Evolutionary conservation across 2,113 vertebrate species (phyloP), one percentile per base, ranked within the genome.

Genomic region (Microcebus ravelobensis): DNA sequence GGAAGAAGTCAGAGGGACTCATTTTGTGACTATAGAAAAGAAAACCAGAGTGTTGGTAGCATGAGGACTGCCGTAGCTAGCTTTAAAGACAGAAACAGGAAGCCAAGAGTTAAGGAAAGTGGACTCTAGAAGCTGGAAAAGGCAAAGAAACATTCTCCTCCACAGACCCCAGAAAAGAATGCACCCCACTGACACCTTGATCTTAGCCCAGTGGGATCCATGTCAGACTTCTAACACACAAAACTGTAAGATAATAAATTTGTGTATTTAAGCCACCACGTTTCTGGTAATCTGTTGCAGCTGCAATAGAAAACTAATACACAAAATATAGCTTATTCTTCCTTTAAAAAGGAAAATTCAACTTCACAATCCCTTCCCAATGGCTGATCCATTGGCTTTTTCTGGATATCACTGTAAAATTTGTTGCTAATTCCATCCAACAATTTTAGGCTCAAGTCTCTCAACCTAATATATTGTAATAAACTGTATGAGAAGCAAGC

Each of bases 271-370:
- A 91, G 14, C 50, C 39, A 34, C 57, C 4, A 17, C 63, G 14
- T 88, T 91, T 84, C 27, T 85, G 31, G 74, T 93, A 82, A 91
- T 71, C 86, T 52, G 80, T 91, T 87, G 79, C 5, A 87, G 67
- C 27, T 80, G 27, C 76, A 39, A 12, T 27, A 55, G 70, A 81
- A 77, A 93, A 42, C 15, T 23, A 45, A 50, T 50, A 25, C 8
- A 84, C 39, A 42, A 57, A 83, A 59, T 48, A 29, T 2, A 23
- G 45, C n/a, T 65, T 90, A 48, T 36, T 90, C 48, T 86, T 31
- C 34, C 34, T 77, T 88, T 63, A 10, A 36, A 48, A 74, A 86
- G 20, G 50, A 79, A 84, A 88, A 45, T 10, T 5, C 9, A 18
- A 5, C 59, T 71, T 29, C 25, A 39, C 6, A 88, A 5, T 12